Evolutionary conservation across 2,113 vertebrate genomes (phyloP).

Genomic region (Oophaga pumilio): DNA sequence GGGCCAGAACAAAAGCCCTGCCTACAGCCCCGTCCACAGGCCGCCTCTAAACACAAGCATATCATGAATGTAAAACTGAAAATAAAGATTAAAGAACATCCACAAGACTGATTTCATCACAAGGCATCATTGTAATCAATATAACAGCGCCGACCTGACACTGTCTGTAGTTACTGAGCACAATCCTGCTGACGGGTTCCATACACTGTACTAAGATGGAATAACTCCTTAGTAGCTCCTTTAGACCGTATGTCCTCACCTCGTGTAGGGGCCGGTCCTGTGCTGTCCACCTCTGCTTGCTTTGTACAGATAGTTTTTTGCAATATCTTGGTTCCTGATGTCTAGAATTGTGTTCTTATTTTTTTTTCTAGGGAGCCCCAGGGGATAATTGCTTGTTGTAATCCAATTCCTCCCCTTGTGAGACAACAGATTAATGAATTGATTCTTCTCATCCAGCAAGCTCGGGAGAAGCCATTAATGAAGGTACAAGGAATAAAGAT

Average conservation of each 20-base stretch:
- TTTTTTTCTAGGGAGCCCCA: slow-evolving; percentile 81
- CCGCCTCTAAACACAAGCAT: too few relatives aligned
- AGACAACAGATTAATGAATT: slow-evolving; percentile 93
- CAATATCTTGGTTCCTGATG: background rate
- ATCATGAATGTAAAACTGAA: too few relatives aligned
- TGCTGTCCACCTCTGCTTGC: background rate
- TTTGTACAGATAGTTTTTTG: background rate
- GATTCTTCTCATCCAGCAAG: slow-evolving; percentile 85
- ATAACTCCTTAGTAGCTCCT: too few relatives aligned
- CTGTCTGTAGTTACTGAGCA: too few relatives aligned
- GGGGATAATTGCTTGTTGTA: slow-evolving; percentile 94
- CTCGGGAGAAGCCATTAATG: slow-evolving; percentile 89
- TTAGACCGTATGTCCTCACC: background rate
- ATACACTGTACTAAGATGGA: too few relatives aligned
- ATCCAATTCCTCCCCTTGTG: slow-evolving; percentile 88
- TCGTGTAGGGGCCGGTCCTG: slow-evolving; percentile 48
- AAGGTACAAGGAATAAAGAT: slow-evolving; percentile 77
- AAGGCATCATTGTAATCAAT: too few relatives aligned
- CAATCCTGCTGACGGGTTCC: too few relatives aligned
- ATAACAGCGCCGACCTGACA: too few relatives aligned
- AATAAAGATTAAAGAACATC: too few relatives aligned
- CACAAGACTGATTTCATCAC: too few relatives aligned
- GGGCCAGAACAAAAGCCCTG: too few relatives aligned
- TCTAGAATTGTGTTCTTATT: background rate
- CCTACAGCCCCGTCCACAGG: too few relatives aligned